Evolutionary conservation across 2,113 vertebrate genomes (phyloP).

Genomic region (Podocnemis expansa): DNA sequence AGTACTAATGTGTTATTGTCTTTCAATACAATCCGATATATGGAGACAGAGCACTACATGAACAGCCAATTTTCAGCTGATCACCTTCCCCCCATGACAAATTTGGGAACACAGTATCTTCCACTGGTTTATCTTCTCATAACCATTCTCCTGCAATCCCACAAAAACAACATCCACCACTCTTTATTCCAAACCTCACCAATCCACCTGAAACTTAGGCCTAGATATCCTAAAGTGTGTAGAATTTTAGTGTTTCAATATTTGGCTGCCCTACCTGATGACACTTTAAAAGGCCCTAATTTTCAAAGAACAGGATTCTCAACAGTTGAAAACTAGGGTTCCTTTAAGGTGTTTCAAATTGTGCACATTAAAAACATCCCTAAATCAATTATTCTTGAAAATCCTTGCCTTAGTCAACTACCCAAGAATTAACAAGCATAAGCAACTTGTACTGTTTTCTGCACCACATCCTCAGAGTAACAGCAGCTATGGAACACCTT

Average conservation of each 20-base stretch:
- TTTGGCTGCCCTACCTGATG: background rate
- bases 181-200: background rate
- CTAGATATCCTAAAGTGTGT: background rate
- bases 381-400: background rate
- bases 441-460: background rate
- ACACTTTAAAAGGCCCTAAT: background rate
- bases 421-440: background rate
- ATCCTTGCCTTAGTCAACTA: background rate
- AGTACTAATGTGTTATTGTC: background rate
- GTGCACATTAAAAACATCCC: background rate
- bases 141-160: background rate
- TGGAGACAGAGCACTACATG: rapidly evolving
- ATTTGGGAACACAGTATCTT: background rate
- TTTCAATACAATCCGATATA: background rate
- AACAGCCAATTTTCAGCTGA: background rate
- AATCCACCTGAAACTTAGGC: background rate
- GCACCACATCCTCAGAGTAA: background rate
- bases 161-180: background rate
- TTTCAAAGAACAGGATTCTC: background rate
- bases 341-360: background rate
- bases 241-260: background rate
- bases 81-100: background rate
- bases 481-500: background rate
- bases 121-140: background rate
- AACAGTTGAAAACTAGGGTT: background rate